Conservation (phyloP, 2,888 invertebrate genomes). For the Incurvaria masculella region DNA sequence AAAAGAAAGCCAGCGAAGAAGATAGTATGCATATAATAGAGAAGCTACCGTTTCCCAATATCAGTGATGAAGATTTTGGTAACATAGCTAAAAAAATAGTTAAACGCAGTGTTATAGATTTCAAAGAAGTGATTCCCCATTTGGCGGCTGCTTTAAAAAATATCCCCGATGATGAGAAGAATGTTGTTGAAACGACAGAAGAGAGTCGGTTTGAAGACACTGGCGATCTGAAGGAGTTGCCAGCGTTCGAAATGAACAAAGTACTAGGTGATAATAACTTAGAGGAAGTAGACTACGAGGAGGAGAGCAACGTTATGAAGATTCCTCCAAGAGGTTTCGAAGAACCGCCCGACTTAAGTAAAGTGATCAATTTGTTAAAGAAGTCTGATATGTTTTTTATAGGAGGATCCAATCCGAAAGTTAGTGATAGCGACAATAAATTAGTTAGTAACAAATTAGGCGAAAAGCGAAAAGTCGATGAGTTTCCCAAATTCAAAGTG, state of each 20-base stretch:
- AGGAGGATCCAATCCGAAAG: conserved; percentile 10
- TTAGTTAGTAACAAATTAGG: background rate
- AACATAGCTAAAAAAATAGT: no score
- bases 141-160: conserved; percentile 35
- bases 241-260: conserved; percentile 45
- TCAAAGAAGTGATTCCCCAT: conserved; percentile 39
- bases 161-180: conserved; percentile 22
- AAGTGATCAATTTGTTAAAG: conserved; percentile 27
- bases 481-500: conserved; percentile 31
- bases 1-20: no score
- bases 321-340: conserved; percentile 43
- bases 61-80: no score
- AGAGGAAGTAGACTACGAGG: conserved; percentile 28
- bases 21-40: no score
- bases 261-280: conserved; percentile 30
- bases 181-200: conserved; percentile 18
- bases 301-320: conserved; percentile 43
- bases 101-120: no score
- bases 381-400: background rate
- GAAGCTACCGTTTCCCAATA: no score
- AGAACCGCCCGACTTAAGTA: conserved; percentile 28
- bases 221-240: conserved; percentile 27
- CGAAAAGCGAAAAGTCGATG: conserved; percentile 7
- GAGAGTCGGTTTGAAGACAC: conserved; percentile 37
- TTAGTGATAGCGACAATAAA: conserved; percentile 1